phyloP scores from a whole-genome alignment of 2,888 invertebrate genomes.

The Campoplex nolae region DNA sequence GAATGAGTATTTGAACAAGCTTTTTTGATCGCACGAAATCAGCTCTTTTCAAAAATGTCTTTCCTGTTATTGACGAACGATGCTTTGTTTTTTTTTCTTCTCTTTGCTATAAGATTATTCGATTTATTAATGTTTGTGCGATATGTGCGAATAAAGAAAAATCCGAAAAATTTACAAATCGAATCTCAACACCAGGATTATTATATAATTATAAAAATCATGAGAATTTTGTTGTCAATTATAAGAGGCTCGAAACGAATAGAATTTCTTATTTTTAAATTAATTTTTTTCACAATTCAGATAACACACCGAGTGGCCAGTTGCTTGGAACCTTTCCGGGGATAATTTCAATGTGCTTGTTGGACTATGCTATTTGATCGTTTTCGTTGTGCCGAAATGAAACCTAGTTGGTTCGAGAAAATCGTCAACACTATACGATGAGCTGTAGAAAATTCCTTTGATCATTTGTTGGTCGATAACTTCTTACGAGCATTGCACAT shows the following conservation, averaged over 20 bases:
- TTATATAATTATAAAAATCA: too few species aligned
- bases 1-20: background rate
- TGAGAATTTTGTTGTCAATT: too few species aligned
- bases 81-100: background rate
- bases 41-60: background rate
- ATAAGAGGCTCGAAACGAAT: background rate
- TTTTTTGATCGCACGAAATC: background rate
- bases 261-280: background rate
- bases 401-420: background rate
- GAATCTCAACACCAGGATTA: background rate
- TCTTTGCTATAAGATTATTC: background rate
- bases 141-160: background rate
- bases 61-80: background rate
- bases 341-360: too few species aligned
- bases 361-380: background rate
- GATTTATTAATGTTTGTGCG: too few species aligned
- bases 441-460: background rate
- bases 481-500: constrained; percentile 6
- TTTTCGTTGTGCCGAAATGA: background rate
- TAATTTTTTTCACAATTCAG: background rate
- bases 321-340: too few species aligned
- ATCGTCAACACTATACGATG: background rate
- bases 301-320: background rate
- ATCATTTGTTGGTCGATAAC: constrained; percentile 9
- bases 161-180: background rate